These are phyloP conservation scores for Brachionus rubens DNA, from an alignment of 1,140 invertebrate species.

Conservation along the genomic window DNA sequence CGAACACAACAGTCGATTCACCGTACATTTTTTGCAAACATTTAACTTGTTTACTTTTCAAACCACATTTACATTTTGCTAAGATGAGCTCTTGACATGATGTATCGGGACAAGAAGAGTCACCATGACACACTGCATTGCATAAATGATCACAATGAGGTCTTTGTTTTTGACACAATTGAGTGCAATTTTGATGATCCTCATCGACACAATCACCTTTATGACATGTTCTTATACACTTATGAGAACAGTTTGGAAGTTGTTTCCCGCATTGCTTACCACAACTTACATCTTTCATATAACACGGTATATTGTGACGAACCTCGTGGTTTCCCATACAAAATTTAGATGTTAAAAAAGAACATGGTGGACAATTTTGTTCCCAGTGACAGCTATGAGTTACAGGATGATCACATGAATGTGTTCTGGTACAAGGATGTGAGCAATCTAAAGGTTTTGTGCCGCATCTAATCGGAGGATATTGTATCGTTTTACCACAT, in stretches of 20 bases:
- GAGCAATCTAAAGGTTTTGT: slow-evolving; percentile 75
- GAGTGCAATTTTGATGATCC: slow-evolving; percentile 65
- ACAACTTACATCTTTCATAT: slow-evolving; percentile 81
- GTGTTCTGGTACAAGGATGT: slow-evolving; percentile 71
- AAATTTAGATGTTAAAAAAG: slow-evolving; percentile 77
- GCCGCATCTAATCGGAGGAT: slow-evolving; percentile 86
- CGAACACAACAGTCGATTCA: slow-evolving; percentile 19
- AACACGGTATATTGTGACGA: slow-evolving; percentile 64
- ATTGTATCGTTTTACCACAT: slow-evolving; percentile 78
- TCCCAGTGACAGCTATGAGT: slow-evolving; percentile 68
- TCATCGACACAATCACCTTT: slow-evolving; percentile 62
- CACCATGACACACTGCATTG: slow-evolving; percentile 70
- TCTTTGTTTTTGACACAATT: slow-evolving; percentile 70
- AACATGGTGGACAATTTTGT: slow-evolving; percentile 82
- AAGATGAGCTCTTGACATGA: slow-evolving; percentile 66
- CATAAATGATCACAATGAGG: slow-evolving; percentile 74
- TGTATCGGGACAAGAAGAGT: slow-evolving; percentile 64
- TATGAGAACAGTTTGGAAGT: slow-evolving; percentile 74
- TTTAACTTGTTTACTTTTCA: slow-evolving; percentile 9
- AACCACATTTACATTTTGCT: slow-evolving; percentile 37
- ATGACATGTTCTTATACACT: slow-evolving; percentile 73
- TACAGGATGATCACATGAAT: slow-evolving; percentile 74
- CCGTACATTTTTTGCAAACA: slow-evolving; percentile 11
- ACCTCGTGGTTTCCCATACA: slow-evolving; percentile 85
- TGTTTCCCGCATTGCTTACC: slow-evolving; percentile 77